These are phyloP conservation scores for Nerophis lumbriciformis DNA, from an alignment of 2,113 vertebrate species.

Conservation along the genomic window DNA sequence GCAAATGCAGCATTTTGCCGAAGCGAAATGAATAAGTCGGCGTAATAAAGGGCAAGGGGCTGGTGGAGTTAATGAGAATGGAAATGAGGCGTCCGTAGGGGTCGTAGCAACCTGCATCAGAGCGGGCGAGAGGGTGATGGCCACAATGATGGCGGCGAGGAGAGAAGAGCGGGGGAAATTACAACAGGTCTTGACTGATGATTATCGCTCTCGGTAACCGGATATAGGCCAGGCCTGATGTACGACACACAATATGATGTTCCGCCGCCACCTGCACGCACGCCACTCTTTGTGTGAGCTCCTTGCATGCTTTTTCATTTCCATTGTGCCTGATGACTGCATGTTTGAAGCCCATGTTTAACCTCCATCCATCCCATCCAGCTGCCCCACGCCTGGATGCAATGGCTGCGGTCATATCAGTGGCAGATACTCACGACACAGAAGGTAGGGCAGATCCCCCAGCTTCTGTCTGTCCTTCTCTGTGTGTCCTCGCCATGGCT, in stretches of 20 bases:
- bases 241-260: slow-evolving; percentile 57
- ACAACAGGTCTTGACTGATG: slow-evolving; percentile 57
- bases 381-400: slow-evolving; percentile 96
- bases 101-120: slow-evolving; percentile 55
- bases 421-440: slow-evolving; percentile 93
- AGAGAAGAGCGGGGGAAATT: slow-evolving; percentile 61
- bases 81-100: slow-evolving; percentile 60
- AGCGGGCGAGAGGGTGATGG: slow-evolving; percentile 11
- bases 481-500: slow-evolving; percentile 19
- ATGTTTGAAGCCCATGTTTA: slow-evolving; percentile 59
- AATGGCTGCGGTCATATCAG: slow-evolving; percentile 91
- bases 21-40: slow-evolving; percentile 66
- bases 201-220: slow-evolving; percentile 60
- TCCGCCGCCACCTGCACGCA: slow-evolving; percentile 48
- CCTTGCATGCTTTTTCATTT: slow-evolving; percentile 41
- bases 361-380: slow-evolving; percentile 72
- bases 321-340: slow-evolving; percentile 44
- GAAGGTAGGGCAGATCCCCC: slow-evolving; percentile 81
- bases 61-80: slow-evolving; percentile 60
- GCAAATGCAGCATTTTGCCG: slow-evolving; percentile 59
- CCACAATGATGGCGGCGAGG: slow-evolving; percentile 43
- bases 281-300: slow-evolving; percentile 34
- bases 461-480: slow-evolving; percentile 45
- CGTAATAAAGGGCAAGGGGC: slow-evolving; percentile 62
- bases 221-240: slow-evolving; percentile 64